Evolutionary conservation across 1,140 invertebrate species (phyloP).

Genomic region (Apocrypta bakeri): DNA sequence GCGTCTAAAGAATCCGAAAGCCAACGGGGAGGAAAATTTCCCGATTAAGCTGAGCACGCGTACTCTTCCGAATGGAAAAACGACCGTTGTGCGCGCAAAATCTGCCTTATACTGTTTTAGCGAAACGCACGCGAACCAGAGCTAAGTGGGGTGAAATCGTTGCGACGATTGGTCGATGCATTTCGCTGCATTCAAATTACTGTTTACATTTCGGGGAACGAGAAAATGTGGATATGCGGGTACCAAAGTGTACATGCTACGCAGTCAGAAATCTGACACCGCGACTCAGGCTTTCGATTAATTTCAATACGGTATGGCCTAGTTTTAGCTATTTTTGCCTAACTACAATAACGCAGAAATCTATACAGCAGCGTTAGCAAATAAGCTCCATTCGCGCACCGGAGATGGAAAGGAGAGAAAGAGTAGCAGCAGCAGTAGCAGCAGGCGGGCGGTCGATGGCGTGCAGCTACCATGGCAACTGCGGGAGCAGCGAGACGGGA

Average conservation of each 20-base stretch:
- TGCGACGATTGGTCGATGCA: constrained; percentile 55
- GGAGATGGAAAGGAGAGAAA: constrained; percentile 1
- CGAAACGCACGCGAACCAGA: constrained; percentile 49
- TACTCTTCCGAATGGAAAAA: neutral
- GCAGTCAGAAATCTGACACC: too few species aligned
- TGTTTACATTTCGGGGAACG: constrained; percentile 41
- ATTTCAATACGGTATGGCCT: too few species aligned
- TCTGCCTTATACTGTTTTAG: constrained; percentile 14
- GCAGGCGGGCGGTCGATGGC: constrained; percentile 46
- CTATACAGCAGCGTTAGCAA: too few species aligned
- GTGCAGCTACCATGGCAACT: constrained; percentile 53
- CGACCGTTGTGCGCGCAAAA: neutral
- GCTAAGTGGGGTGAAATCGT: constrained; percentile 64
- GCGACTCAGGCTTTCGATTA: too few species aligned
- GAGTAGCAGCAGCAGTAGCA: constrained; percentile 1
- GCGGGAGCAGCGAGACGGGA: constrained; percentile 46
- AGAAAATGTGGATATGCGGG: too few species aligned
- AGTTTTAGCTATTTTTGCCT: too few species aligned
- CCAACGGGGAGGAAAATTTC: constrained; percentile 22
- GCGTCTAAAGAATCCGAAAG: constrained; percentile 40
- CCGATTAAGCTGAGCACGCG: constrained; percentile 21
- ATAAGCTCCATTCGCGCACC: neutral
- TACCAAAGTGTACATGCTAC: too few species aligned
- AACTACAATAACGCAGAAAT: constrained; percentile 4
- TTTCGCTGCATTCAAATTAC: constrained; percentile 55